Base-by-base conservation (phyloP, 2,797 vertebrate species). In the Trachurus trachurus region DNA sequence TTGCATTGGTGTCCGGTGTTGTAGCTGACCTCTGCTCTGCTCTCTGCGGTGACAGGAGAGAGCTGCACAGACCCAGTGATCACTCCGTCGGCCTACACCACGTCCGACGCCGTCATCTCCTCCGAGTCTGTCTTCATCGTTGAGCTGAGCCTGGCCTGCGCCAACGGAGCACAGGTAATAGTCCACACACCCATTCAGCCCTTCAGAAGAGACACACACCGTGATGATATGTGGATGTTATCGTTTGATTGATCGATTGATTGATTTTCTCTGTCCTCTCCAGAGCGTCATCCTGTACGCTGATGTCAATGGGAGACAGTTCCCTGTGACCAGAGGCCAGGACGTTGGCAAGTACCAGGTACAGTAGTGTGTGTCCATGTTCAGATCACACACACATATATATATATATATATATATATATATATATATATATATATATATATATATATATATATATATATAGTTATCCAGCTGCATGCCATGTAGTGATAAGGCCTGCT, bases 51-150 rank as follows among this genome's bases (percentile, higher is more conserved):
- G 13, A 34, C 90, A 98, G 97, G 93, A 54, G 97, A 99, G 87
- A 96, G 93, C 66, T 98, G 98, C 87, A 92, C 96, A 29, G 96
- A 98, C 31, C 97, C 97, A 2, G 93, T 92, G 71, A 97, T 98
- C 83, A 96, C 94, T 5, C 96, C 98, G 7, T 97, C 97, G 76
- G 97, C 97, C 88, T 98, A 98, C 93, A 98, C 97, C 74, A 98
- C 97, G 2, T 95, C 96, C 0, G 97, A 98, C 60, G 97, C 97
- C 0, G 96, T 98, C 80, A 98, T 98, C 90, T 95, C 97, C 37
- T 97, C 97, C 0, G 97, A 98, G 92, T 97, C 97, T 0, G 97
- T 98, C 49, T 98, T 98, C 85, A 97, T 99, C 34, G 97, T 98
- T 58, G 97, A 99, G 39, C 95, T 98, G 63, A 97, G 96, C 17